Evolutionary conservation across 2,888 invertebrate species (phyloP).

Genomic region (Andrena camellia): DNA sequence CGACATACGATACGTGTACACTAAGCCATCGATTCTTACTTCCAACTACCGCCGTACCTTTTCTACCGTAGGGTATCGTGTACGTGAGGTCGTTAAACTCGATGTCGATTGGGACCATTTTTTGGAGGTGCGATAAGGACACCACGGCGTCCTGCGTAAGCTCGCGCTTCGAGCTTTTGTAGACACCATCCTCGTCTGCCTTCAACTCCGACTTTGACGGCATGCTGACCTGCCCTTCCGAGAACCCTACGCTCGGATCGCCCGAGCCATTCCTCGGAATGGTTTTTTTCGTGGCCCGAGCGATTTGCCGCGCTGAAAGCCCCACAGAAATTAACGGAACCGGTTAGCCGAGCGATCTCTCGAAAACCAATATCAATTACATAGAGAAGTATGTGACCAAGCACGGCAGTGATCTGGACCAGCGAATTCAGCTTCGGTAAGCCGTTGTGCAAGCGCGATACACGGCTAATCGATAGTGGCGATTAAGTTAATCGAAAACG

Average conservation of each 20-base stretch:
- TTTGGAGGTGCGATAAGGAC: constrained; percentile 86
- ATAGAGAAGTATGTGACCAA: not conserved
- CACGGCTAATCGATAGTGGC: too few relatives aligned
- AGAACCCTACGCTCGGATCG: constrained; percentile 4
- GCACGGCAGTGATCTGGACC: too few relatives aligned
- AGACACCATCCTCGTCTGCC: not conserved
- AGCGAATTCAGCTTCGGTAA: too few relatives aligned
- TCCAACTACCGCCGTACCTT: constrained; percentile 85
- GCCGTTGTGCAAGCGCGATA: too few relatives aligned
- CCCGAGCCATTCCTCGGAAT: constrained; percentile 20
- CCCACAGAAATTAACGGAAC: not conserved
- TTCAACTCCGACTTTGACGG: constrained; percentile 18
- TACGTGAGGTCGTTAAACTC: constrained; percentile 94
- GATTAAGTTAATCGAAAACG: too few relatives aligned
- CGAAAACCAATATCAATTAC: not conserved
- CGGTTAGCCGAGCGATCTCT: not conserved
- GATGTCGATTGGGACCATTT: constrained; percentile 91
- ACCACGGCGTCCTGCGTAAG: not conserved
- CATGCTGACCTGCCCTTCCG: constrained; percentile 25
- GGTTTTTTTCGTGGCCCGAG: not conserved
- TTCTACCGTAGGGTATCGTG: constrained; percentile 90
- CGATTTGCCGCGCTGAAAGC: not conserved
- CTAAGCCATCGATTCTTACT: too few relatives aligned
- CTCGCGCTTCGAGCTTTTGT: not conserved
- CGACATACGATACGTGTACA: too few relatives aligned